These are phyloP conservation scores for Nothoprocta perdicaria DNA, from an alignment of 2,113 vertebrate species.

Conservation along the genomic window DNA sequence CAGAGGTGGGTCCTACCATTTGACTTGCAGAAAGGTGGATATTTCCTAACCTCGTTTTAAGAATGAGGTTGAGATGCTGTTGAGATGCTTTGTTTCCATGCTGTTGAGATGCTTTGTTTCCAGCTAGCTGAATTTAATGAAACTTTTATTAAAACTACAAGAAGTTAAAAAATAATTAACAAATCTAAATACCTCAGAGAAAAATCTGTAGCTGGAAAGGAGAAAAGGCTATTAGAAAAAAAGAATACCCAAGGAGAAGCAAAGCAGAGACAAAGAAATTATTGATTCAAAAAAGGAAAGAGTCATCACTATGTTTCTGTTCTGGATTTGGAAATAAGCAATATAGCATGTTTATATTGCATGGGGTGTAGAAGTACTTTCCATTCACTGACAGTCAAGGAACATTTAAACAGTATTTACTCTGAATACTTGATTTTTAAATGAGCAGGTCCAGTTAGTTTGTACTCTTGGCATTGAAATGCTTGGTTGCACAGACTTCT, in stretches of 20 bases:
- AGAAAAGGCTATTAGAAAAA: background rate
- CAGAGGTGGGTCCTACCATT: background rate
- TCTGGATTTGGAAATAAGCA: background rate
- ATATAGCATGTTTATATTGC: background rate
- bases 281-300: background rate
- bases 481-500: background rate
- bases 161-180: background rate
- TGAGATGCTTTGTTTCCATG: background rate
- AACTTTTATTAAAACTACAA: background rate
- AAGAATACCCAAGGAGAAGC: background rate
- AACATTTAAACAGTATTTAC: background rate
- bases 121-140: background rate
- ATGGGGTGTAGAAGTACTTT: background rate
- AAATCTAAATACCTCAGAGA: background rate
- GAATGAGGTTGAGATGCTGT: background rate
- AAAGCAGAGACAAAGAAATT: background rate
- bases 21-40: background rate
- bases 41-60: background rate
- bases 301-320: background rate
- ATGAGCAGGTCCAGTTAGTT: background rate
- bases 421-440: background rate
- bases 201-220: background rate
- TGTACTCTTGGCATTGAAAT: background rate
- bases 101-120: background rate
- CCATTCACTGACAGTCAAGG: background rate